These are phyloP conservation scores for Smutsia temminckii DNA, from an alignment of 2,797 vertebrate genomes.

Conservation along the genomic window DNA sequence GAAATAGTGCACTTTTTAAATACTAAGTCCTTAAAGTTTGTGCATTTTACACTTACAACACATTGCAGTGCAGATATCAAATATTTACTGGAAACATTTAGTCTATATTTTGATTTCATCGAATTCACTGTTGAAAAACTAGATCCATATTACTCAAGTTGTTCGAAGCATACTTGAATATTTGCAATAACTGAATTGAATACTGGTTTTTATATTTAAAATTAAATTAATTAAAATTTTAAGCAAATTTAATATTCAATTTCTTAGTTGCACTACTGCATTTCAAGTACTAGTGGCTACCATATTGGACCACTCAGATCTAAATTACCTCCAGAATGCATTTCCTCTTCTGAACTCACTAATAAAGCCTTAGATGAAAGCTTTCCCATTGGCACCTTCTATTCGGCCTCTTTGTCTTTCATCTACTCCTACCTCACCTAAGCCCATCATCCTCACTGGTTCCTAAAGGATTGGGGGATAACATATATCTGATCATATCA, in stretches of 20 bases:
- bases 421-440: background rate
- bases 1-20: background rate
- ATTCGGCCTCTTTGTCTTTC: background rate
- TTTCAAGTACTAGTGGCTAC: background rate
- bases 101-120: background rate
- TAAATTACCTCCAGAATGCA: conserved; percentile 1
- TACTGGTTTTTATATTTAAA: background rate
- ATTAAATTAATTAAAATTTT: background rate
- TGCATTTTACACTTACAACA: background rate
- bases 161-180: background rate
- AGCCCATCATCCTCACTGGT: background rate
- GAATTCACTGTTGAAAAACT: background rate
- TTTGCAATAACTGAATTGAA: background rate
- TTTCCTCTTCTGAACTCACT: background rate
- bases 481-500: background rate
- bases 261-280: background rate
- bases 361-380: background rate
- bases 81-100: background rate
- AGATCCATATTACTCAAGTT: background rate
- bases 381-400: background rate
- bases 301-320: background rate
- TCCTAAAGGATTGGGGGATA: background rate
- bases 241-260: background rate
- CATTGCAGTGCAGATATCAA: background rate
- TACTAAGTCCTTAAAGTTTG: background rate